Base-by-base conservation (phyloP, 1,140 invertebrate species). In the Polypedilum pembai region DNA sequence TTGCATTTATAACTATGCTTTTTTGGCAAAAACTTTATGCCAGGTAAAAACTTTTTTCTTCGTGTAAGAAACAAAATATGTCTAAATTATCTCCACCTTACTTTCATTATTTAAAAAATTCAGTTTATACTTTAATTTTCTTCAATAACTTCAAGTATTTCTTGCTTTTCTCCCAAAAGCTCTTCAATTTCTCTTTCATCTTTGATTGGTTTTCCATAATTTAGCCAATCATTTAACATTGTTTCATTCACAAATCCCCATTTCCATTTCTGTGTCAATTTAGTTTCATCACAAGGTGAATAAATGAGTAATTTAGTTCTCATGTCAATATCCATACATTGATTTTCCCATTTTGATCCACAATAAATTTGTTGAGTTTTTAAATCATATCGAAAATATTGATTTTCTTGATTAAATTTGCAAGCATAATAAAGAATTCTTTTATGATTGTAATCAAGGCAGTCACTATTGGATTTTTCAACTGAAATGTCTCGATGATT, bases 241-340 rank as follows among this genome's bases (percentile, higher is more conserved):
- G 87, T 88, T 76, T 86, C 81, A 77, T 93, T 90, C 0, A 92
- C 80, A 40, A 85, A 82, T 76, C 89, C 87, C 81, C 93, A 90
- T 40, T 85, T 82, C 94, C 94, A 96, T 74, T 89, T 88, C 80
- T 95, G 94, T 0, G 91, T 90, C 12, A 83, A 78, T n/a, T 86
- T 88, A 1, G 80, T 77, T 8, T 79, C 76, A 80, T 93, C 88
- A 79, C 94, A 96, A 0, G 80, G 79, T 8, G 86, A 87, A 74
- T 93, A 89, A 78, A 87, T 92, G 0, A 95, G 81, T 78, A 85
- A 84, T 74, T 21, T 0, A 75, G 75, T 85, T 88, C 24, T 78
- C 84, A 18, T 86, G 85, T 18, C 86, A 83, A 69, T 18, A 18
- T 69, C 65, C 17, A 69, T 20, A 10, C 65, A 69, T 18, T 18